Conservation (phyloP, 2,888 invertebrate genomes). For the Tortrix viridana region DNA sequence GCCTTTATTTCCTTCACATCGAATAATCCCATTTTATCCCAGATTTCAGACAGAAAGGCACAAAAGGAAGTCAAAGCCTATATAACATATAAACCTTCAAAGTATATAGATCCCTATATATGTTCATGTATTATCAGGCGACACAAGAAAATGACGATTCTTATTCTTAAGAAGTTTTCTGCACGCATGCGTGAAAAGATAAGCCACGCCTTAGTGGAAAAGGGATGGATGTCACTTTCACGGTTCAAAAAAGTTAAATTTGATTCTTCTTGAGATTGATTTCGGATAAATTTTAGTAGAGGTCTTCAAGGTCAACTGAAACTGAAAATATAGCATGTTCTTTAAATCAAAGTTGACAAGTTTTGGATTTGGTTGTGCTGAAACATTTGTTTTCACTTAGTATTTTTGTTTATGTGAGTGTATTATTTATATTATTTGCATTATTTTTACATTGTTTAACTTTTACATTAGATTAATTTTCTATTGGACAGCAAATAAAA, state of each 20-base stretch:
- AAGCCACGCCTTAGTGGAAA: constrained; percentile 71
- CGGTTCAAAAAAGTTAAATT: constrained; percentile 53
- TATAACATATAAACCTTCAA: constrained; percentile 42
- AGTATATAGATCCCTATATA: constrained; percentile 46
- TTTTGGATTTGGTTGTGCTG: too few relatives aligned
- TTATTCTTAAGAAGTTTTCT: constrained; percentile 73
- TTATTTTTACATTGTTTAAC: too few relatives aligned
- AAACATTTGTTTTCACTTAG: too few relatives aligned
- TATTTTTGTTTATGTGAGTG: background rate
- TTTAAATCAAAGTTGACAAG: too few relatives aligned
- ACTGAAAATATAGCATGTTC: background rate
- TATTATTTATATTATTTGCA: too few relatives aligned
- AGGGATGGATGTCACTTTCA: constrained; percentile 65
- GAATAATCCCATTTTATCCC: constrained; percentile 11
- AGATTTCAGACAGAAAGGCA: constrained; percentile 14
- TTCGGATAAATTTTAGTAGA: constrained; percentile 59
- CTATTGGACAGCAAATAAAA: too few relatives aligned
- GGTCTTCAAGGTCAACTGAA: constrained; percentile 17
- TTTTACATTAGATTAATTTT: too few relatives aligned
- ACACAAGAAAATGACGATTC: constrained; percentile 67
- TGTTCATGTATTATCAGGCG: constrained; percentile 62
- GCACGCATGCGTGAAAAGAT: constrained; percentile 68
- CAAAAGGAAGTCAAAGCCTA: constrained; percentile 28
- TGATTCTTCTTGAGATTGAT: constrained; percentile 66
- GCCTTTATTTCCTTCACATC: background rate